phyloP scores from a whole-genome alignment of 2,113 vertebrate species.

The Caloenas nicobarica region DNA sequence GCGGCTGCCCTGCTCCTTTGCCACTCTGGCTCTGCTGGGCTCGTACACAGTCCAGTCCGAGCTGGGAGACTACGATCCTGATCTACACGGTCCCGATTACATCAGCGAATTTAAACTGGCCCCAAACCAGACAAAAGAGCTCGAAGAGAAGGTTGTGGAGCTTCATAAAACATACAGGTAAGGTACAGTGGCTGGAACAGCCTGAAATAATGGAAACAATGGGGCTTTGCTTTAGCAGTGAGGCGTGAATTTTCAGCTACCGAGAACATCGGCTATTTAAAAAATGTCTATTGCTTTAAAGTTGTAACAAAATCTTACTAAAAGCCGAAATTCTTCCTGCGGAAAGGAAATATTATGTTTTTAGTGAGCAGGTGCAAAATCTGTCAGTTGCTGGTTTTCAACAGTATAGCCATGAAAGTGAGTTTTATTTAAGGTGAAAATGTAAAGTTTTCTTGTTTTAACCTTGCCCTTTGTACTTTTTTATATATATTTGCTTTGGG shows the following conservation, averaged over 20 bases:
- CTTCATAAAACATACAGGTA: slow-evolving; percentile 95
- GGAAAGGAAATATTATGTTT: fast-evolving
- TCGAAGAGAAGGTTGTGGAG: slow-evolving; percentile 95
- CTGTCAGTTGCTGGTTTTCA: background rate
- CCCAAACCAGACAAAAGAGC: slow-evolving; percentile 92
- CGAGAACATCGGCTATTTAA: background rate
- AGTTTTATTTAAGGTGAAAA: background rate
- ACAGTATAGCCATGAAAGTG: background rate
- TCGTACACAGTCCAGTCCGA: slow-evolving; percentile 97
- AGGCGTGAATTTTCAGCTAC: background rate
- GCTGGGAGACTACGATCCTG: slow-evolving; percentile 92
- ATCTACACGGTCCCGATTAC: slow-evolving; percentile 85
- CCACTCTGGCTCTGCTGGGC: slow-evolving; percentile 91
- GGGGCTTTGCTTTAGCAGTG: background rate
- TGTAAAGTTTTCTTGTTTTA: background rate
- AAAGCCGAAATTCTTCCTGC: background rate
- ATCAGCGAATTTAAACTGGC: slow-evolving; percentile 90
- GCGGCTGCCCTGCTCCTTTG: slow-evolving; percentile 94
- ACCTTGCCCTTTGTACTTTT: background rate
- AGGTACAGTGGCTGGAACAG: fast-evolving
- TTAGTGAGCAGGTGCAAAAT: background rate
- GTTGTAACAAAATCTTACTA: background rate
- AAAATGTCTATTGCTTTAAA: background rate
- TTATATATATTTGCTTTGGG: background rate
- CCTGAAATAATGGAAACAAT: background rate